Conservation (phyloP, 2,113 vertebrate species). For the Grantiella picta region DNA sequence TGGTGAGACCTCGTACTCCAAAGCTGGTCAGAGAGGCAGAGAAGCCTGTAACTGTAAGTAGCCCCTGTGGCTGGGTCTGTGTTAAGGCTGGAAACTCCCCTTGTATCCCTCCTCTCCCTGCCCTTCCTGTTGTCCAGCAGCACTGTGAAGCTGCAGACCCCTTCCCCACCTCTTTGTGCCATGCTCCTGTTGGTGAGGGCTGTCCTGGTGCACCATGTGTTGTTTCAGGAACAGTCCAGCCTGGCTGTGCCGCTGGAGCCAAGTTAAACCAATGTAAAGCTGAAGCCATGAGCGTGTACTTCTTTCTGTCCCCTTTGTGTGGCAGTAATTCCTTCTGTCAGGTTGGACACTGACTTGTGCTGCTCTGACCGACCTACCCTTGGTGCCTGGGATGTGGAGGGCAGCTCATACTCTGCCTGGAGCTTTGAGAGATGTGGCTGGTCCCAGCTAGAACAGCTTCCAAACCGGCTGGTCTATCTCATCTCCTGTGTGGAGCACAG, state of each 20-base stretch:
- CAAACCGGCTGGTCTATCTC: neutral
- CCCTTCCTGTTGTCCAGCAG: neutral
- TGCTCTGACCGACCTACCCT: neutral
- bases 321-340: neutral
- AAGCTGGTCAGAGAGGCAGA: slow-evolving; percentile 61
- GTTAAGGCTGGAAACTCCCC: neutral
- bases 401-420: neutral
- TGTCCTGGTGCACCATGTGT: neutral
- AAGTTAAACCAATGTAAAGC: neutral
- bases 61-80: neutral
- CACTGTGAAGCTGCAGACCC: neutral
- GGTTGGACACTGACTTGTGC: neutral
- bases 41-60: neutral
- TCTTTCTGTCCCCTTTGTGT: neutral
- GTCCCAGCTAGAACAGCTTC: neutral
- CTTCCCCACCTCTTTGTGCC: neutral
- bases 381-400: neutral
- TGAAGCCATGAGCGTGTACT: neutral
- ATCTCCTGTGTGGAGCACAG: neutral
- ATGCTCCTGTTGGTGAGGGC: neutral
- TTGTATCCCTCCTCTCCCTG: neutral
- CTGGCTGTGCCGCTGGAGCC: neutral
- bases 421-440: neutral
- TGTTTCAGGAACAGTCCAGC: neutral
- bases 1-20: neutral